phyloP scores from a whole-genome alignment of 2,888 invertebrate species.

The Megaustenia siamemsis region DNA sequence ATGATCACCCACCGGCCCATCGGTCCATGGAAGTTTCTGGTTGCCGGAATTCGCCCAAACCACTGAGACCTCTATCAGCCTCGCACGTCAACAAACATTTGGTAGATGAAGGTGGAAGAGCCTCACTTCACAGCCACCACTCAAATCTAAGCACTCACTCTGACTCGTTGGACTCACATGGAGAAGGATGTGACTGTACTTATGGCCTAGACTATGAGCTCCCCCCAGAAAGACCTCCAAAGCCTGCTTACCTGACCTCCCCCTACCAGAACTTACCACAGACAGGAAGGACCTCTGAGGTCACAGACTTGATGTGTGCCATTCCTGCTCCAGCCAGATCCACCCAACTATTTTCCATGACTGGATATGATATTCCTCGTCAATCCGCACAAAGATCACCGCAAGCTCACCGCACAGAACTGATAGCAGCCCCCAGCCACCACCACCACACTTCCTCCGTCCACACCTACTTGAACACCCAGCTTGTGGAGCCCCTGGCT shows the following conservation, averaged over 20 bases:
- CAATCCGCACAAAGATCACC: conserved; percentile 53
- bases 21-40: conserved; percentile 33
- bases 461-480: conserved; percentile 45
- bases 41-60: conserved; percentile 15
- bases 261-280: conserved; percentile 74
- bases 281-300: conserved; percentile 58
- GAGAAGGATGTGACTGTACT: conserved; percentile 66
- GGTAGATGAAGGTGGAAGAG: not conserved
- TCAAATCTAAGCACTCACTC: conserved; percentile 67
- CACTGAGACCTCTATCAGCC: conserved; percentile 57
- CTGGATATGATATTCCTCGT: conserved; percentile 63
- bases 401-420: conserved; percentile 55
- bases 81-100: conserved; percentile 20
- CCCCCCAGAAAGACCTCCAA: conserved; percentile 69
- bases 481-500: not conserved
- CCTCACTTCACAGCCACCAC: conserved; percentile 62
- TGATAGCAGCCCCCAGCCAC: conserved; percentile 35
- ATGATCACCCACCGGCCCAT: conserved; percentile 61
- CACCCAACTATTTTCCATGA: conserved; percentile 38
- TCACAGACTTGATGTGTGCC: conserved; percentile 31
- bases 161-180: conserved; percentile 64
- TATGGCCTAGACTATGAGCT: conserved; percentile 55
- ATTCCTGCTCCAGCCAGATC: conserved; percentile 41
- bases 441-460: not conserved
- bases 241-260: conserved; percentile 63